These are phyloP conservation scores for Cylas formicarius DNA, from an alignment of 1,140 invertebrate genomes.

Conservation along the genomic window DNA sequence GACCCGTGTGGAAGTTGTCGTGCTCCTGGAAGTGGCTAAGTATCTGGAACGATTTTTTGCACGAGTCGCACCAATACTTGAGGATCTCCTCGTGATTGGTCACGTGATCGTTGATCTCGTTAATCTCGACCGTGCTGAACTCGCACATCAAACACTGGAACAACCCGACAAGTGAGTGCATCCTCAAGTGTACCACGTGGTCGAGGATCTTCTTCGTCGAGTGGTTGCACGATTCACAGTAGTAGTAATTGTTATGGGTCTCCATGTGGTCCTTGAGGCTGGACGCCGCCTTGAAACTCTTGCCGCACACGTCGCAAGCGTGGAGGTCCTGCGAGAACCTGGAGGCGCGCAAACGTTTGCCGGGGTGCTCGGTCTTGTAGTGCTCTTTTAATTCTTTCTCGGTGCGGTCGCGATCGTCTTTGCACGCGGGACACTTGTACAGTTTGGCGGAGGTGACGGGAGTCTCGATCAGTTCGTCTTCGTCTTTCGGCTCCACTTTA, in stretches of 20 bases:
- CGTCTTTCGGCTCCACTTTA: constrained; percentile 11
- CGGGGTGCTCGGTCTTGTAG: constrained; percentile 26
- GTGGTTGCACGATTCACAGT: constrained; percentile 34
- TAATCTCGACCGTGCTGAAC: constrained; percentile 28
- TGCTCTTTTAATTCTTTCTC: constrained; percentile 25
- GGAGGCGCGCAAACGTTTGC: constrained; percentile 24
- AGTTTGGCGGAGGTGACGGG: constrained; percentile 11
- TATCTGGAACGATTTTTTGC: constrained; percentile 38
- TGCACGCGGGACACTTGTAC: constrained; percentile 28
- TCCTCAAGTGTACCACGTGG: constrained; percentile 33
- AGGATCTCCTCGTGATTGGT: constrained; percentile 29
- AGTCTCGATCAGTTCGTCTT: constrained; percentile 16
- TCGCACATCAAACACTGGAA: constrained; percentile 47
- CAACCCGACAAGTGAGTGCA: constrained; percentile 44
- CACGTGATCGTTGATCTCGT: constrained; percentile 32
- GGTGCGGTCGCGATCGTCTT: constrained; percentile 22
- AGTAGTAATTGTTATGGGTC: constrained; percentile 53
- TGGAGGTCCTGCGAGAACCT: constrained; percentile 47
- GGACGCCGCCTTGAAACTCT: constrained; percentile 45
- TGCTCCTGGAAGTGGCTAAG: constrained; percentile 38
- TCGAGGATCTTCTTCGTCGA: constrained; percentile 32
- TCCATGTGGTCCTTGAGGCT: constrained; percentile 38
- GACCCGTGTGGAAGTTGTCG: constrained; percentile 53
- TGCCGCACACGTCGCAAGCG: constrained; percentile 58
- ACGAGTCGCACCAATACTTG: constrained; percentile 36